Conservation (phyloP, 2,888 invertebrate species). For the Sabatieria punctata region DNA sequence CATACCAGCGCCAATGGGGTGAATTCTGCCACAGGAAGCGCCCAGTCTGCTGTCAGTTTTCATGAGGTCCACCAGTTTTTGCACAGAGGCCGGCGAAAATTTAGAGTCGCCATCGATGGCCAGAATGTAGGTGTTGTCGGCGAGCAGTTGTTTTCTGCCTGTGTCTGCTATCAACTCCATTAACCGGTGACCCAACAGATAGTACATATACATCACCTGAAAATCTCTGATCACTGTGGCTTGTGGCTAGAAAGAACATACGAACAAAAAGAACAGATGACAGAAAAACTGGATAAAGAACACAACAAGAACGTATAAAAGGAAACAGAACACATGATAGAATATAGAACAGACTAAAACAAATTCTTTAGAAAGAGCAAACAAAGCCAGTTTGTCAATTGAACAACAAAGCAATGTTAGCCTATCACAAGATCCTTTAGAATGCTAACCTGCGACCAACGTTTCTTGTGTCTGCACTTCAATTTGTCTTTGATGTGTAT, state of each 20-base stretch:
- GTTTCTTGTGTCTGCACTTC: constrained; percentile 68
- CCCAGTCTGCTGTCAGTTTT: constrained; percentile 57
- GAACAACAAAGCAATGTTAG: too few species aligned
- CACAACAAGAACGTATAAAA: too few species aligned
- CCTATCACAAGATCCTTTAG: too few species aligned
- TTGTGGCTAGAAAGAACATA: too few species aligned
- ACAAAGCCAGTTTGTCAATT: too few species aligned
- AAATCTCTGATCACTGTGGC: background rate
- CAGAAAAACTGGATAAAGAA: too few species aligned
- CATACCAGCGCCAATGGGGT: constrained; percentile 56
- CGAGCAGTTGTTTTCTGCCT: constrained; percentile 40
- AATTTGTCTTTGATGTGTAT: constrained; percentile 74
- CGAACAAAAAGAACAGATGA: too few species aligned
- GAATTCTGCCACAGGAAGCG: constrained; percentile 73
- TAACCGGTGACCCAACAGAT: constrained; percentile 59
- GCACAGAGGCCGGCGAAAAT: constrained; percentile 61
- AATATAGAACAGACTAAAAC: too few species aligned
- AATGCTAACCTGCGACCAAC: constrained; percentile 89
- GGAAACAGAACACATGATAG: too few species aligned
- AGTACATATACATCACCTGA: constrained; percentile 72
- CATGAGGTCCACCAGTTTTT: constrained; percentile 63
- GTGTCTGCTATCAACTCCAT: constrained; percentile 45
- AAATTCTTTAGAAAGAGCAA: too few species aligned
- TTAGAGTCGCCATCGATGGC: constrained; percentile 77
- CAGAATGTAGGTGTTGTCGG: constrained; percentile 62